Base-by-base conservation (phyloP, 1,140 invertebrate genomes). In the Coenobita brevimanus region DNA sequence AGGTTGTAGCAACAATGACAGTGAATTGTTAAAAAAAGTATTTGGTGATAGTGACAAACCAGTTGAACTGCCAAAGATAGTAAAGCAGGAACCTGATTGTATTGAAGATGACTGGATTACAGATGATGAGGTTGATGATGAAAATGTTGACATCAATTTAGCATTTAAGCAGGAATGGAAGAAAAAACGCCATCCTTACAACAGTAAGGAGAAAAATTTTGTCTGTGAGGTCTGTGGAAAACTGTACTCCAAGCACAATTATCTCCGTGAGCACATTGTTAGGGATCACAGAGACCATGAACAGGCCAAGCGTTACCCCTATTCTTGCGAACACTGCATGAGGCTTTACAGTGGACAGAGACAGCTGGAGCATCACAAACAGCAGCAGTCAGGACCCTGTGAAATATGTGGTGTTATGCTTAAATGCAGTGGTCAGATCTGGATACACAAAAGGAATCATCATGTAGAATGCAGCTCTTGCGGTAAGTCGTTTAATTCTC, bases 141-240 rank as follows among this genome's bases (percentile, higher is more conserved):
- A 69, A 38, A 54, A 71, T 78, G 54, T 78, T 33, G 13, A 43
- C 21, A 79, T 50, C n/a, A 71, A 87, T 27, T 15, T 33, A 54
- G 57, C 46, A 33, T 80, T 71, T 27, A 80, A 81, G 41, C 24
- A 38, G 8, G 62, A 78, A 50, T 81, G 30, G 43, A 73, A 80
- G 46, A 41, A 81, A 27, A 67, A 41, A 24, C 67, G 67, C 38
- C 60, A 54, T 57, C 64, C 67, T 15, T 71, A 50, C 27, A 87
- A 80, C 62, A 60, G n/a, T 10, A 87, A 87, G 36, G 76, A 80
- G 36, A 87, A 87, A 46, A 78, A 64, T 24, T 87, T 87, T 87
- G 62, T 87, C 4, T 87, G 85, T 71, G 76, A 81, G 2, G 67
- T 87, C 15, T 87, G 85, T 87, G 85, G 85, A 17, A 87, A 81